A percentile compares a stretch with the other conserved stretches of the same genome.
phyloP scores from a whole-genome alignment of 2,888 invertebrate genomes.

The Oscheius myriophilus region DNA sequence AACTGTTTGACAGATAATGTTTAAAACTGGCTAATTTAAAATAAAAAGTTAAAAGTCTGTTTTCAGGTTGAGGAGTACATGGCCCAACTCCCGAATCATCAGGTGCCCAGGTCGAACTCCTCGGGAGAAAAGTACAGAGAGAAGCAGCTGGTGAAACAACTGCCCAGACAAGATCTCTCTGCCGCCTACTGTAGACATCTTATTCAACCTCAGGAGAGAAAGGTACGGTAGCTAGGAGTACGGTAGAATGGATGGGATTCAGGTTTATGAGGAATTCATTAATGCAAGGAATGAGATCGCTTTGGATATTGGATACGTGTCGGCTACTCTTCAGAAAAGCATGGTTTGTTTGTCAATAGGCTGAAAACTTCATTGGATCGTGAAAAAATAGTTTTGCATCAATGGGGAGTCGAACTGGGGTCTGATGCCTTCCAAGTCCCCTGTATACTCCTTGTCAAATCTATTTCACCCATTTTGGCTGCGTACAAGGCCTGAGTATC shows the following conservation, averaged over 20 bases:
- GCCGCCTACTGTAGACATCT: slow-evolving; percentile 88
- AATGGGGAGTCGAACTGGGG: too few species aligned
- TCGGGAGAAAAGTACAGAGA: slow-evolving; percentile 82
- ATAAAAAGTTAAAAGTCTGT: too few species aligned
- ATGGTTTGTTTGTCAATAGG: slow-evolving; percentile 67
- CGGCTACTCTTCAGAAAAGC: slow-evolving; percentile 71
- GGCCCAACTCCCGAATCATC: slow-evolving; percentile 84
- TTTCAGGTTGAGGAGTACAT: slow-evolving; percentile 92
- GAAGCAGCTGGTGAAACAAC: slow-evolving; percentile 84
- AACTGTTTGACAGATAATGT: too few species aligned
- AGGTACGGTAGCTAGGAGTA: slow-evolving; percentile 31
- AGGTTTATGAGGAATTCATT: slow-evolving; percentile 89
- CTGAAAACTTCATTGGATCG: background rate
- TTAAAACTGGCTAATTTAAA: too few species aligned
- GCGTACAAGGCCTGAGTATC: too few species aligned
- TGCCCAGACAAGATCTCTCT: slow-evolving; percentile 90
- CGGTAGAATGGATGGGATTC: background rate
- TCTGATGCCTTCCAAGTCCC: too few species aligned
- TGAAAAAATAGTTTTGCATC: too few species aligned
- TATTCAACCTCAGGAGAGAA: slow-evolving; percentile 75
- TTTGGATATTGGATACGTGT: slow-evolving; percentile 85
- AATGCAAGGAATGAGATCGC: slow-evolving; percentile 93
- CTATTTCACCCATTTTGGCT: too few species aligned
- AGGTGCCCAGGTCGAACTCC: slow-evolving; percentile 82
- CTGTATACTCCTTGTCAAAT: too few species aligned